Percentiles rank a stretch among this genome's conserved stretches.
phyloP scores from a whole-genome alignment of 2,113 vertebrate species.

The Taxidea taxus region DNA sequence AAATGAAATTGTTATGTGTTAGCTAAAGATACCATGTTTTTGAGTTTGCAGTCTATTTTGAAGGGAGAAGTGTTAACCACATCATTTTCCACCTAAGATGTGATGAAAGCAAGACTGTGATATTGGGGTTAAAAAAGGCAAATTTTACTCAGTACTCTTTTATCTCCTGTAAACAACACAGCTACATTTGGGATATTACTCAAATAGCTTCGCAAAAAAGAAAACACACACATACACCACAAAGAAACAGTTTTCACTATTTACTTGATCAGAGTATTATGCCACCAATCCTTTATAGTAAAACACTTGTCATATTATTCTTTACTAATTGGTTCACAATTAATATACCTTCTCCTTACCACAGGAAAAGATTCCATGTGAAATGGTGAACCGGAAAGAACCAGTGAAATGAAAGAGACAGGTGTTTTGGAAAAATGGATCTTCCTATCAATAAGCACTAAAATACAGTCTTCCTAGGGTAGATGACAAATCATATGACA shows the following conservation, averaged over 20 bases:
- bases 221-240: not conserved
- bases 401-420: not conserved
- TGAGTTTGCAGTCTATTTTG: conserved; percentile 46
- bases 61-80: conserved; percentile 46
- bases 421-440: not conserved
- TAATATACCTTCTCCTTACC: not conserved
- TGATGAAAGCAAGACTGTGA: conserved; percentile 34
- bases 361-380: not conserved
- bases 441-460: not conserved
- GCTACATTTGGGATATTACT: not conserved
- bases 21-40: not conserved
- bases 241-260: not conserved
- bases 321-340: not conserved
- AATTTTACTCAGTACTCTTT: not conserved
- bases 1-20: conserved; percentile 19
- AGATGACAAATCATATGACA: no score
- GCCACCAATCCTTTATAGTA: not conserved
- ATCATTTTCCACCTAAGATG: conserved; percentile 54
- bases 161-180: not conserved
- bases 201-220: not conserved
- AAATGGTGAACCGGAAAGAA: not conserved
- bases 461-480: not conserved
- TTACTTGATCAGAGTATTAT: not conserved
- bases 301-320: not conserved
- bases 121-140: not conserved